These are phyloP conservation scores for Schizopygopsis malacanthus DNA, from an alignment of 2,797 vertebrate species.

Conservation along the genomic window DNA sequence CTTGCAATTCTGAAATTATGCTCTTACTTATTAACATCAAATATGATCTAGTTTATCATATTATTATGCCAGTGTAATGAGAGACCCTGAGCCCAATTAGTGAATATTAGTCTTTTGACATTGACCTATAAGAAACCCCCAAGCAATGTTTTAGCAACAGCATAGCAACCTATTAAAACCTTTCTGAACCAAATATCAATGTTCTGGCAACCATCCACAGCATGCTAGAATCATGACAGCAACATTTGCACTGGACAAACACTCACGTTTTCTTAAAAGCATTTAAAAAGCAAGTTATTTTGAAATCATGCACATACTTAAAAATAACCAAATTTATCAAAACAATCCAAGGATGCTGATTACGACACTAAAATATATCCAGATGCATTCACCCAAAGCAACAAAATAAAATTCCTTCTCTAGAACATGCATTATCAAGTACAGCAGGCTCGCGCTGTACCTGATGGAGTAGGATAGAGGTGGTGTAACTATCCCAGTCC, in stretches of 20 bases:
- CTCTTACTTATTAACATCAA: background rate
- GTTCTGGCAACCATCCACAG: background rate
- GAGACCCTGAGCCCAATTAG: background rate
- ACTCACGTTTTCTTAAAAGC: background rate
- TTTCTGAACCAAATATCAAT: background rate
- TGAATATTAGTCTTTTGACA: background rate
- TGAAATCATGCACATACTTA: background rate
- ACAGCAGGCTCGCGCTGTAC: conserved; percentile 53
- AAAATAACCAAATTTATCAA: background rate
- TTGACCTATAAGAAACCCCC: background rate
- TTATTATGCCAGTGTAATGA: background rate
- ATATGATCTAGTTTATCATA: background rate
- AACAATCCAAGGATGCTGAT: background rate
- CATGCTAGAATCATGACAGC: background rate
- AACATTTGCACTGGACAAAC: background rate
- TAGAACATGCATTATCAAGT: conserved; percentile 14
- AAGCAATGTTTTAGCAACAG: background rate
- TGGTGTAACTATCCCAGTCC: conserved; percentile 81
- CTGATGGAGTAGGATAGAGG: conserved; percentile 74
- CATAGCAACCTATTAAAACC: background rate
- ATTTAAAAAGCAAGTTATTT: background rate
- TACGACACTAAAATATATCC: background rate
- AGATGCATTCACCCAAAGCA: background rate
- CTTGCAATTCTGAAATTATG: background rate
- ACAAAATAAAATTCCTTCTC: background rate